Conservation (phyloP, 2,113 vertebrate genomes). For the Oreochromis tanganicae region DNA sequence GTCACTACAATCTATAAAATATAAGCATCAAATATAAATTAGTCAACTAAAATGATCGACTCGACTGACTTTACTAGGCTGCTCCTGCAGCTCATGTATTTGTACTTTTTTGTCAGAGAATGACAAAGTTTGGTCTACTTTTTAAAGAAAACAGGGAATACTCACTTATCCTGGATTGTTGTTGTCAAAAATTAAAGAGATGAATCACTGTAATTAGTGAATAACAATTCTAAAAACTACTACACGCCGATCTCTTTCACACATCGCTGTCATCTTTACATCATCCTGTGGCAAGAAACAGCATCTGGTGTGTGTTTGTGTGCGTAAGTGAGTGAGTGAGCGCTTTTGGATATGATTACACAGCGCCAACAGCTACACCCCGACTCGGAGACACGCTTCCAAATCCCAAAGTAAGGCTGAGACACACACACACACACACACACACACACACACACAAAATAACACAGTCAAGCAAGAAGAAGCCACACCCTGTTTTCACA, state of each 20-base stretch:
- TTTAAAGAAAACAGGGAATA: background rate
- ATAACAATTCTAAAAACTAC: background rate
- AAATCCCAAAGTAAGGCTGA: background rate
- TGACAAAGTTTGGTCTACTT: background rate
- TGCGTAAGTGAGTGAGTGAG: background rate
- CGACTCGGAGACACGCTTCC: background rate
- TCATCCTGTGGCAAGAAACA: background rate
- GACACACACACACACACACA: background rate
- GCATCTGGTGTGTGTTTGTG: conserved; percentile 12
- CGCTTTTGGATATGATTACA: conserved; percentile 33
- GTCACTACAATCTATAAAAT: background rate
- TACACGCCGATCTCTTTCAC: background rate
- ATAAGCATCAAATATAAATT: background rate
- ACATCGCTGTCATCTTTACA: background rate
- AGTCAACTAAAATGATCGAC: background rate
- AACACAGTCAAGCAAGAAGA: background rate
- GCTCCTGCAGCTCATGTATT: background rate
- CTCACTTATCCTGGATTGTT: background rate
- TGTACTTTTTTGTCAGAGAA: background rate
- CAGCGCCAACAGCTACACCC: conserved; percentile 26
- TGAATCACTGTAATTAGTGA: background rate
- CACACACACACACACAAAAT: background rate
- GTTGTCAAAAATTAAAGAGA: background rate
- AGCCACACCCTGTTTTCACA: conserved; percentile 7
- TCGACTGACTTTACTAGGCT: background rate